Base-by-base conservation (phyloP, 2,113 vertebrate genomes). In the Apteryx mantelli region DNA sequence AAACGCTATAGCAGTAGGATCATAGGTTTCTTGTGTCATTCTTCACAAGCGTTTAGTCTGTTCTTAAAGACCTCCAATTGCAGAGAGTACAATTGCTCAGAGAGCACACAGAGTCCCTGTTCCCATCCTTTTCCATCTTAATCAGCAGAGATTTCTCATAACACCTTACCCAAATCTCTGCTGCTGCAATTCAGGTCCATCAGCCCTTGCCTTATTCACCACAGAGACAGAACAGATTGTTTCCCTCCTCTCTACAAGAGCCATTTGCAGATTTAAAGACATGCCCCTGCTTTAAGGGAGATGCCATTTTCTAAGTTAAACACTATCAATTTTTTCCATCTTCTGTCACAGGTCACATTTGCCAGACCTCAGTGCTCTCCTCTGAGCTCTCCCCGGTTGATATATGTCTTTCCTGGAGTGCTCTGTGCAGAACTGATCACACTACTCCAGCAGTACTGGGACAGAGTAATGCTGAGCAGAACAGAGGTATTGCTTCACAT, bases 261-360 rank as follows among this genome's bases (percentile, higher is more conserved):
- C 7, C 40, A 70, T 28, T 26, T 24, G 32, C 73, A 55, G 82
- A 30, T 71, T 65, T 70, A 26, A 82, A 82, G 36, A 46, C 20
- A n/a, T 36, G 38, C 11, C 25, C n/a, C 1, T 0, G 2, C 19
- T 52, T 44, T 21, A 20, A 22, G 70, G 25, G 69, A 24, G 5
- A 63, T 19, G 10, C 13, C 5, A 3, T 83, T 94, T 92, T 70
- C 82, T 48, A 22, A 86, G 76, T 50, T 40, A 48, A 79, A 58
- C 30, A 5, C 30, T 18, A 12, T 38, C 50, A 17, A 19, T 69
- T 80, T 3, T 0, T 28, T 48, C 52, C 6, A 9, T 13, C 16
- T 50, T 36, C 24, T 84, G 55, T 58, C 50, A 61, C 11, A 36
- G 24, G 30, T 0, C 38, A 30, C 36, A 17, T 50, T 74, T 93